Percentiles rank a stretch among this genome's conserved stretches.
These are phyloP conservation scores for Pseudomyrmex cubaensis DNA, from an alignment of 1,140 invertebrate genomes.

Conservation along the genomic window DNA sequence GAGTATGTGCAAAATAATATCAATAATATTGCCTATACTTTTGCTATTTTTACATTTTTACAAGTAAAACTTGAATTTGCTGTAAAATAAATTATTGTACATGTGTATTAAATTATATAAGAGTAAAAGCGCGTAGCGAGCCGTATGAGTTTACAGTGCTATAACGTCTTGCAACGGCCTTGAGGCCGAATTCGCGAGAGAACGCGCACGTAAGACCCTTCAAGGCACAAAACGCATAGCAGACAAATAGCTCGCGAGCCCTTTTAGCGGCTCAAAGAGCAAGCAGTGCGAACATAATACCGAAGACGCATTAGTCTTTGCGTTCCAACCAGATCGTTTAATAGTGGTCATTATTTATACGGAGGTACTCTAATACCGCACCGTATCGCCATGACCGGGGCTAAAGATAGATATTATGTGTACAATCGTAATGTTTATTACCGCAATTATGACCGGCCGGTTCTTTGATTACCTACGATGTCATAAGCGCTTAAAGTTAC, in stretches of 20 bases:
- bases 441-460: conserved; percentile 53
- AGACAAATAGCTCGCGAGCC: conserved; percentile 70
- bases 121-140: not conserved
- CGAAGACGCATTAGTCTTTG: conserved; percentile 72
- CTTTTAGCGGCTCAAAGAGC: conserved; percentile 68
- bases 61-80: not conserved
- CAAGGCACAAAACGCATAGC: conserved; percentile 57
- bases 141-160: not conserved
- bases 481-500: conserved; percentile 56
- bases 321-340: conserved; percentile 75
- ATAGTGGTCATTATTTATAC: conserved; percentile 72
- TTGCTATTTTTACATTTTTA: not conserved
- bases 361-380: conserved; percentile 65
- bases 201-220: conserved; percentile 29
- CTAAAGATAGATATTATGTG: conserved; percentile 62
- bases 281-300: conserved; percentile 62
- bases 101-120: conserved; percentile 10
- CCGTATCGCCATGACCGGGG: conserved; percentile 66
- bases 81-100: not conserved
- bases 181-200: conserved; percentile 47
- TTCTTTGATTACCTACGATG: conserved; percentile 52
- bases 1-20: not conserved
- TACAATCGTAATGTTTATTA: conserved; percentile 63
- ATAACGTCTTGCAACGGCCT: conserved; percentile 56
- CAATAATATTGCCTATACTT: not conserved